Base-by-base conservation (phyloP, 2,888 invertebrate genomes). In the Chloromyia formosa region DNA sequence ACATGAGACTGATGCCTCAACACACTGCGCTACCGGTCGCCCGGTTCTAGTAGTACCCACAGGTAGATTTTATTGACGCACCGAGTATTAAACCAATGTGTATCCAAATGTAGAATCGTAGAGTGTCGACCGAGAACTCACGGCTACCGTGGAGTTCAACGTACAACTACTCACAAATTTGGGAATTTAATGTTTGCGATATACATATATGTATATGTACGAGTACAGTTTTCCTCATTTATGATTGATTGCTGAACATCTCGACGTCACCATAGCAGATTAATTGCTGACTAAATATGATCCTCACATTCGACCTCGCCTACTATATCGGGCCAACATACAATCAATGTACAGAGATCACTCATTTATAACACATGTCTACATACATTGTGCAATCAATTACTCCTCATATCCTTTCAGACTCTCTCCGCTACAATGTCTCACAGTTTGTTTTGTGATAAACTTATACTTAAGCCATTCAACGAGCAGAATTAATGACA, bases 381-480 rank as follows among this genome's bases (percentile, higher is more conserved):
- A 9, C 66, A 49, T 35, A 27, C 45, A 49, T 49, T 18, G 22
- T 66, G 22, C 45, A 66, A 66, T 66, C 66, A 66, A 66, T 66
- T 66, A 49, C 23, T 66, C 40, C 42, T 16, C 49, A 45, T 45
- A 49, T 66, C 66, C 49, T 66, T 3, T 56, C 22, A 56, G 22
- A 20, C 16, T 3, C 2, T 20, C 22, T 53, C 14, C 10, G n/a
- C 53, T 56, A 16, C 20, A 18, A 18, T 7, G 56, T 20, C 10
- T 56, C 18, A 56, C 56, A 56, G 18, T 56, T 56, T 20, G 56
- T 18, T 56, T 18, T 66, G 18, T 22, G 66, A 66, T 66, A 66
- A 66, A 66, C 42, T 66, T 35, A 35, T 35, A 66, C 66, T 66
- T 66, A 66, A 49, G 66, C 66, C 35, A 66, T 66, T 66, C 66